A percentile compares a stretch with the other conserved stretches of the same genome.
Conservation (phyloP, 2,113 vertebrate genomes). For the Equus quagga region DNA sequence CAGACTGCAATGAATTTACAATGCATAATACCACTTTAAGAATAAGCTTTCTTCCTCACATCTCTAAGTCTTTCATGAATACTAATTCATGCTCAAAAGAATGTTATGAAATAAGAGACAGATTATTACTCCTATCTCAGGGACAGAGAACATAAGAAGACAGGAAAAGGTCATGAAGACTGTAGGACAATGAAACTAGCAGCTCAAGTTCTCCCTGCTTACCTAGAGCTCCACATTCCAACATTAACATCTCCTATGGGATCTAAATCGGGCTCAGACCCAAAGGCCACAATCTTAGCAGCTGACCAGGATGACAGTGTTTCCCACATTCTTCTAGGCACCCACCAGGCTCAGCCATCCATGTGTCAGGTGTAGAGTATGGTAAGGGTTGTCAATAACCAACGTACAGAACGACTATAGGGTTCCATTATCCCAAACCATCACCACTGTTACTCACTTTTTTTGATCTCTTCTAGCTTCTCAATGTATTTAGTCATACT, state of each 20-base stretch:
- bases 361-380: not conserved
- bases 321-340: not conserved
- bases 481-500: constrained; percentile 96
- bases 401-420: not conserved
- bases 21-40: constrained; percentile 7
- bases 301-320: not conserved
- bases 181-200: not conserved
- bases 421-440: constrained; percentile 35
- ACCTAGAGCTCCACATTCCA: not conserved
- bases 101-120: not conserved
- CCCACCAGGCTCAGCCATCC: not conserved
- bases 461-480: constrained; percentile 94
- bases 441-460: constrained; percentile 90
- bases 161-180: not conserved
- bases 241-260: not conserved
- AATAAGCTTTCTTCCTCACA: constrained; percentile 17
- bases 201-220: not conserved
- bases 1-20: constrained; percentile 56
- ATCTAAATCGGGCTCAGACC: not conserved
- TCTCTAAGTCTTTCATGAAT: constrained; percentile 38
- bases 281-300: not conserved
- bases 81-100: constrained; percentile 49
- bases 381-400: not conserved
- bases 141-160: constrained; percentile 29
- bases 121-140: constrained; percentile 6